Evolutionary conservation across 2,797 vertebrate species (phyloP), one percentile per base, ranked within the genome.

Genomic region (Rhinichthys osculus): DNA sequence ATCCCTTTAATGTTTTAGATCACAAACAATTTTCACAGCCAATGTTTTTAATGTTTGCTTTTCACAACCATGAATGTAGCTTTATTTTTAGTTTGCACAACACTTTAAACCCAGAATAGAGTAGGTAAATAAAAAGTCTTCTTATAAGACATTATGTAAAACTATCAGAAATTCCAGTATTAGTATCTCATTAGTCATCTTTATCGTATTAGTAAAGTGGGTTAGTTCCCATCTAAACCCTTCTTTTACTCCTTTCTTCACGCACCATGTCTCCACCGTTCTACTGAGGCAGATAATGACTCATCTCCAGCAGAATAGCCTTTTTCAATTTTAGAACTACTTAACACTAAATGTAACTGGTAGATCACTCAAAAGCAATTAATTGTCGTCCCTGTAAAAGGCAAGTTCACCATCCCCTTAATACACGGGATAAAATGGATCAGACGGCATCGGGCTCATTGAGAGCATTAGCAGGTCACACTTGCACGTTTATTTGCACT

Each of bases 401-500:
- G 74, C 85, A 35, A 67, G 74, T 79, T 84, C 64, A 54, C 79
- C 80, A 42, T 88, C 50, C 88, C 85, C 82, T 84, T 70, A 64
- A 83, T 69, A 70, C 78, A 81, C 21, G 59, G 83, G 87, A 85
- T 83, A 79, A 87, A 90, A 87, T 88, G 86, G 85, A 86, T 50
- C 81, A 85, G 82, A 86, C 66, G 69, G 78, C 85, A 59, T 62
- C 23, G 9, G 80, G 78, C 82, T 40, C 84, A 88, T 71, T 76
- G 78, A 87, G 79, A 50, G 85, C 85, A 82, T 87, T 83, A 85
- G 81, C 59, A 78, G 89, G 88, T 87, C 81, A 87, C 82, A 84
- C 88, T 78, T 85, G 78, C 82, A 86, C 89, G 92, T 95, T 94
- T 94, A 95, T 95, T 95, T 96, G 94, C 94, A 95, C 94, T 95